Base-by-base conservation (phyloP, 2,113 vertebrate genomes). In the Salvator merianae region DNA sequence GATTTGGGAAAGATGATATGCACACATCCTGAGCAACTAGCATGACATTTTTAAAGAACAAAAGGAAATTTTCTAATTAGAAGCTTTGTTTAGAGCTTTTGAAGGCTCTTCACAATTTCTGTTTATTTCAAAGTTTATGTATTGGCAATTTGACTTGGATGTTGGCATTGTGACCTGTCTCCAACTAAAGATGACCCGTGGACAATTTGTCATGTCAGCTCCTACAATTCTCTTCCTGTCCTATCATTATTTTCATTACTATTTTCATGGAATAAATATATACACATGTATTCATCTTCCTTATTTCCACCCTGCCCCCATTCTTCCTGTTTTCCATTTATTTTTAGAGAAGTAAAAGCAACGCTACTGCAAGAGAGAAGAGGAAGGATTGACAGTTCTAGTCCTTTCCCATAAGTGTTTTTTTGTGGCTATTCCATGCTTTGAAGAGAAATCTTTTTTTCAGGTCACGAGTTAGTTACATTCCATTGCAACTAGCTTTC, bases 1-100 rank as follows among this genome's bases (percentile, higher is more conserved):
- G 88, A 91, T 90, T 89, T 91, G 53, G 50, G 81, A 92, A 92
- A 88, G 79, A 28, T n/a, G 87, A 89, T 86, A 70, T 3, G 65
- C 6, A 40, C 5, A 53, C 80, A 86, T 89, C 81, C 73, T 88
- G 87, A 83, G 84, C 1, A 1, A 88, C 73, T 89, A 84, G 55
- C 78, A 84, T 28, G 43, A 72, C 84, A 87, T 50, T 12, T 71
- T 18, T 86, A 73, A 81, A 85, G 28, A 90, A 87, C 63, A 38
- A 76, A 70, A 83, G n/a, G 77, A 84, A 69, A 26, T 55, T 40
- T 80, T 28, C 50, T 84, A 47, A 74, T 28, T 22, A 79, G 68
- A 24, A 47, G 3, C 81, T 91, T 83, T 83, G 55, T 22, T 32
- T 72, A 68, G 5, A 22, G 68, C 83, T 91, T 89, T 88, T 91